Evolutionary conservation across 1,140 invertebrate species (phyloP), one percentile per base, ranked within the genome.

Genomic region (Lerema accius): DNA sequence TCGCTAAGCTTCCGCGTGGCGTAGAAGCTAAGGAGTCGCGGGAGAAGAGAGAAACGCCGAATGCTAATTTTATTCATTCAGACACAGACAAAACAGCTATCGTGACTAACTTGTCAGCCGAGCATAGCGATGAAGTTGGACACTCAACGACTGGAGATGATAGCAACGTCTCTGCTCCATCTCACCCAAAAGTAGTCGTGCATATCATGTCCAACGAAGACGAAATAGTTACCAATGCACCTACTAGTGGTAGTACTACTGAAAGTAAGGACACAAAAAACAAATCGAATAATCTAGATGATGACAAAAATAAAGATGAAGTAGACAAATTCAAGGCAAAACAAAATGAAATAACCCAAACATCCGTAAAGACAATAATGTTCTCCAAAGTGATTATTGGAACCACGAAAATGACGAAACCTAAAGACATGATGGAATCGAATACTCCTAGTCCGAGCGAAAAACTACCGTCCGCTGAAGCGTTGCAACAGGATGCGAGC

Each of bases 401-500:
- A 5, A 60, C 42, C 7, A 50, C 62, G 11, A 60, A 74, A 61
- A 58, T 70, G 45, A 63, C 53, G 46, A 69, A 62, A 65, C 60
- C 14, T 16, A 64, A 68, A 49, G 65, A 64, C 14, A 45, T 53
- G 7, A 32, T 9, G n/a, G 11, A 61, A 46, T 37, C 17, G 61
- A 59, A 58, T 55, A 50, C 32, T 63, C 66, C 58, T 10, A 81
- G 82, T 66, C 60, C 82, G 7, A 83, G 71, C 63, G 76, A 78
- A 40, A 49, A 73, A 26, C 53, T 82, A 49, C 86, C 84, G 10
- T 80, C 86, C 11, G 82, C 84, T 13, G 81, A 84, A 64, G 84
- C 84, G 11, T 49, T 86, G 4, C 84, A 86, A 67, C 76, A 87
- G 71, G 78, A 77, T 58, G 71, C 63, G 1, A 82, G 63, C 50